Evolutionary conservation across 2,888 invertebrate species (phyloP).

Genomic region (Platycheirus albimanus): DNA sequence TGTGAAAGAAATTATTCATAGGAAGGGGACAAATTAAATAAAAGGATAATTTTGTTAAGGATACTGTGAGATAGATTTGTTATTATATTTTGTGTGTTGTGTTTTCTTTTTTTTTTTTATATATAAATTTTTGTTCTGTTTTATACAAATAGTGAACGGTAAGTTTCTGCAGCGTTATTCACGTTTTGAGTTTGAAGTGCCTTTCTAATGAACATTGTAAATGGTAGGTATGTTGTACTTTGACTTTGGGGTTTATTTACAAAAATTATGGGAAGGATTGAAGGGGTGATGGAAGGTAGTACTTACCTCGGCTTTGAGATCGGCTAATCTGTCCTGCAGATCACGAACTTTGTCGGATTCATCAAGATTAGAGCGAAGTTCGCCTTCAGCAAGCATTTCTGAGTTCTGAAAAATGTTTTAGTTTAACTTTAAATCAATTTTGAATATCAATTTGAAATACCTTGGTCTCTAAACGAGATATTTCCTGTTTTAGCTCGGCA

Average conservation of each 20-base stretch:
- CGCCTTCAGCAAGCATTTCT: slow-evolving; percentile 96
- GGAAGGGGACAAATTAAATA: slow-evolving; percentile 21
- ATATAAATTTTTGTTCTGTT: neutral
- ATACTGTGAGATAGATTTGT: slow-evolving; percentile 25
- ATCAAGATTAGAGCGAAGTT: slow-evolving; percentile 92
- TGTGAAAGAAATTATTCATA: slow-evolving; percentile 30
- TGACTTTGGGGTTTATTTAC: slow-evolving; percentile 65
- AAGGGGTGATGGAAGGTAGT: neutral
- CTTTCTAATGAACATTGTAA: slow-evolving; percentile 68
- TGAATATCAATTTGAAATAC: slow-evolving; percentile 82
- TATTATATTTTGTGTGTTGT: slow-evolving; percentile 25
- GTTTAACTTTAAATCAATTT: neutral
- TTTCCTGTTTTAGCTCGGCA: slow-evolving; percentile 96
- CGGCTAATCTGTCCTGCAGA: slow-evolving; percentile 95
- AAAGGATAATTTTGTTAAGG: slow-evolving; percentile 8
- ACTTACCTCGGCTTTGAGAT: slow-evolving; percentile 95
- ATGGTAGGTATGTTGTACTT: slow-evolving; percentile 52
- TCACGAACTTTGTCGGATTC: slow-evolving; percentile 94
- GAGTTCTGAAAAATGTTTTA: slow-evolving; percentile 88
- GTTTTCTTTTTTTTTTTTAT: slow-evolving; percentile 14
- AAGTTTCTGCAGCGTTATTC: slow-evolving; percentile 49
- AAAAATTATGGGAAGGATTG: slow-evolving; percentile 35
- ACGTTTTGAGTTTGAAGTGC: slow-evolving; percentile 58
- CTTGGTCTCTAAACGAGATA: slow-evolving; percentile 96
- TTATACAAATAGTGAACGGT: slow-evolving; percentile 55